Evolutionary conservation across 2,113 vertebrate genomes (phyloP).

Genomic region (Pycnonotus jocosus): DNA sequence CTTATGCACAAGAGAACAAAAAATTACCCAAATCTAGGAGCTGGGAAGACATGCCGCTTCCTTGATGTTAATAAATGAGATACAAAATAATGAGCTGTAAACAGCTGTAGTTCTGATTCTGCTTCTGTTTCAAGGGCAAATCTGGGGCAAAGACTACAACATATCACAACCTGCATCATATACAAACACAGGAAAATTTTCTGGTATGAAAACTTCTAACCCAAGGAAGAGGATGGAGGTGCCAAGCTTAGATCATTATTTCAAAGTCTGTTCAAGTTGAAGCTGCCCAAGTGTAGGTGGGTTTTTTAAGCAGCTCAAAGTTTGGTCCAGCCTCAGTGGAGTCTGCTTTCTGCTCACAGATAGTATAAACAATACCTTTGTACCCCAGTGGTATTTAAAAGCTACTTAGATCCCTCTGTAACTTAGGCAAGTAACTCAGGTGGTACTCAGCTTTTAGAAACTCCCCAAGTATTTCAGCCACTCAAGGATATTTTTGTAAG

Average conservation of each 20-base stretch:
- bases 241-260: background rate
- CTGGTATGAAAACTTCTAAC: background rate
- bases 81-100: background rate
- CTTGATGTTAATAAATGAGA: background rate
- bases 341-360: background rate
- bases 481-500: background rate
- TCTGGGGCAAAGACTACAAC: background rate
- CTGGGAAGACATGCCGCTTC: background rate
- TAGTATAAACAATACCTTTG: background rate
- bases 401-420: background rate
- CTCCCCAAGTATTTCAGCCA: background rate
- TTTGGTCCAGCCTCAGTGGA: background rate
- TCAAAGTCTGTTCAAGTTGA: background rate
- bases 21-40: background rate
- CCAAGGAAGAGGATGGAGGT: background rate
- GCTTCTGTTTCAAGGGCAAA: background rate
- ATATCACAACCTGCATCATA: background rate
- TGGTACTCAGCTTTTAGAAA: background rate
- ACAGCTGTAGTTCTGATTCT: background rate
- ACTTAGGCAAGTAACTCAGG: background rate
- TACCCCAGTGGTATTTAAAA: background rate
- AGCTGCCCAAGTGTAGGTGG: background rate
- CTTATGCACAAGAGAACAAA: background rate
- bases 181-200: fast-evolving
- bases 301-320: background rate